phyloP scores from a whole-genome alignment of 2,888 invertebrate genomes.

The Papilio protenor region DNA sequence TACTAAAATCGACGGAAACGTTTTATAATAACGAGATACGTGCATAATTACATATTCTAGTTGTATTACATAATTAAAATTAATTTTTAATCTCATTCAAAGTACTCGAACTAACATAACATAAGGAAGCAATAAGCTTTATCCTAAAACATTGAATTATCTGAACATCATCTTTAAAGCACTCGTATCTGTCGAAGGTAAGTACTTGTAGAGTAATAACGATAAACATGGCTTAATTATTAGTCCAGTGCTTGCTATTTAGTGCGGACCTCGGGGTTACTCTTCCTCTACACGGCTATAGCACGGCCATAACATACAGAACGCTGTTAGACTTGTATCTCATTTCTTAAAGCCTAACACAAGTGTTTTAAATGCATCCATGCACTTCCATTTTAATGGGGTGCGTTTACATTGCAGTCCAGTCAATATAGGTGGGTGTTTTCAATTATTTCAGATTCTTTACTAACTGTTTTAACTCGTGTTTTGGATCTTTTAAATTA shows the following conservation, averaged over 20 bases:
- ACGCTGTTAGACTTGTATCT: slow-evolving; percentile 43
- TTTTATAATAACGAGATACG: neutral
- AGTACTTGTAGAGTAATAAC: slow-evolving; percentile 38
- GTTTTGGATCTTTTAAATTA: neutral
- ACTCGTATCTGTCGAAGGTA: slow-evolving; percentile 33
- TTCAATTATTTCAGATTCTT: neutral
- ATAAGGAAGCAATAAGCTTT: neutral
- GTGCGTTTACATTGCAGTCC: neutral
- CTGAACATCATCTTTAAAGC: slow-evolving; percentile 14
- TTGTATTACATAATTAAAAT: neutral
- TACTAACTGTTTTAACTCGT: neutral
- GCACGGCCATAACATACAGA: slow-evolving; percentile 47
- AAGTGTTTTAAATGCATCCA: slow-evolving; percentile 29
- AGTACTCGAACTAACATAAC: neutral
- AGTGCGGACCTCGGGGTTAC: slow-evolving; percentile 49
- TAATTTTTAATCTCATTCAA: neutral
- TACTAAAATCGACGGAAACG: too few species aligned
- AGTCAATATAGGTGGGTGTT: neutral
- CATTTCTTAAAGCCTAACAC: slow-evolving; percentile 32
- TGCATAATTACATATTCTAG: neutral
- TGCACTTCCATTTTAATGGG: neutral
- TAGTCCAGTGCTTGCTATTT: slow-evolving; percentile 49
- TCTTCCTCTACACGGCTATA: slow-evolving; percentile 49
- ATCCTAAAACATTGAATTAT: slow-evolving; percentile 7
- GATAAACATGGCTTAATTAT: slow-evolving; percentile 51